Base-by-base conservation (phyloP, 2,797 vertebrate species). In the Acanthornis magna region DNA sequence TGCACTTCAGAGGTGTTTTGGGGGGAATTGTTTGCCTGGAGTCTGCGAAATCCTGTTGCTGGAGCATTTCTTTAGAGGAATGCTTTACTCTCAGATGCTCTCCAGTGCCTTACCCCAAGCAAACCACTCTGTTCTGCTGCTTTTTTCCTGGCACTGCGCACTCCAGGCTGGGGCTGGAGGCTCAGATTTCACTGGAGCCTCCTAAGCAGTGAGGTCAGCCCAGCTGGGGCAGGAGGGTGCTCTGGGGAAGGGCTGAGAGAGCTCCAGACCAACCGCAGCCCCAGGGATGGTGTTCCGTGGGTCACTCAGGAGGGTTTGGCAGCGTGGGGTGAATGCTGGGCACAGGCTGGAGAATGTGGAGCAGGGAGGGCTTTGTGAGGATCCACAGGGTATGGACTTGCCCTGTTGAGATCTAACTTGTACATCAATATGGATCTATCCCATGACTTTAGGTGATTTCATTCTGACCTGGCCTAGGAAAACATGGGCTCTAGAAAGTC, bases 291-390 rank as follows among this genome's bases (percentile, higher is more conserved):
- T 0, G 17, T 36, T 47, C 48, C 17, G 0, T 18, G 67, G 18
- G 26, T 45, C 65, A 9, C 43, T 30, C 36, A 9, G 73, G 25
- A 42, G 55, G 23, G 9, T 43, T 48, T 45, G 75, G 26, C 57
- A 11, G 13, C 0, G 0, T 1, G 1, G 45, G 36, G 6, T 27
- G 47, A 10, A 13, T 17, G 20, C 0, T 2, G 7, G 47, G 5
- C 22, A 2, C 19, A 53, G 42, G 23, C 3, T 68, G 67, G 30
- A 21, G 55, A 32, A 34, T 2, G 10, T n/a, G 32, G 53, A 32
- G 48, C 3, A 1, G 55, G 57, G 91, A 40, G 7, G 29, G 53
- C 42, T 86, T 73, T 74, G 61, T 77, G 48, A 32, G 0, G 6
- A 47, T 13, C 60, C 40, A 25, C 27, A 50, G 45, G 47, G 11